Evolutionary conservation across 2,888 invertebrate genomes (phyloP).

Genomic region (Lasioglossum pauxillum): DNA sequence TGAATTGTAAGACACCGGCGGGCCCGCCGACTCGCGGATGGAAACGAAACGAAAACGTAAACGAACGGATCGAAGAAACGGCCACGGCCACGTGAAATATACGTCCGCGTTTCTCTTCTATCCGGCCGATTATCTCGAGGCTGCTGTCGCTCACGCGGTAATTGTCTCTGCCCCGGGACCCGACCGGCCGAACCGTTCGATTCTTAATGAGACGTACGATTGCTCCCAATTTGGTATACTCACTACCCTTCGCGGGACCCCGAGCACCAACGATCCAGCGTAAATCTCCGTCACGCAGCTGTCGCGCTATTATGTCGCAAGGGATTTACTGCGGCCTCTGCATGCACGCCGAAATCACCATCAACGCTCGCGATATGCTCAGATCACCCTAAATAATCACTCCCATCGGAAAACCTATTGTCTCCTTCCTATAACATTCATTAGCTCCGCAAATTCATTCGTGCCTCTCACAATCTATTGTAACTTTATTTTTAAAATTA

Average conservation of each 20-base stretch:
- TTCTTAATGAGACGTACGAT: constrained; percentile 71
- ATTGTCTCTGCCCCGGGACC: constrained; percentile 62
- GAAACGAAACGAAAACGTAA: constrained; percentile 50
- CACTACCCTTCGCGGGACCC: constrained; percentile 38
- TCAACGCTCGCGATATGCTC: background rate
- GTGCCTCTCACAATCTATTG: no score
- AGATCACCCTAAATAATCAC: background rate
- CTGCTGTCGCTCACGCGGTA: constrained; percentile 67
- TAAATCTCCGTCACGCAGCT: constrained; percentile 65
- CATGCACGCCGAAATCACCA: constrained; percentile 7
- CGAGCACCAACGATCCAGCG: constrained; percentile 33
- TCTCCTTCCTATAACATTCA: background rate
- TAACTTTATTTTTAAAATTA: no score
- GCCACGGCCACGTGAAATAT: constrained; percentile 66
- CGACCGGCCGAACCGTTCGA: constrained; percentile 54
- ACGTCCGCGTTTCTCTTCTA: constrained; percentile 65
- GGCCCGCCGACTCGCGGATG: constrained; percentile 48
- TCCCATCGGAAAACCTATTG: background rate
- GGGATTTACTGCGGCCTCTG: constrained; percentile 36
- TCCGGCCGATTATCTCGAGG: constrained; percentile 67
- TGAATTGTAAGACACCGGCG: constrained; percentile 80
- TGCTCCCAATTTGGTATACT: constrained; percentile 69
- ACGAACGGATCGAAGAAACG: constrained; percentile 63
- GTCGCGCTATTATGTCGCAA: constrained; percentile 58
- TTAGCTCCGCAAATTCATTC: background rate